These are phyloP conservation scores for Parapristionchus giblindavisi DNA, from an alignment of 2,888 invertebrate species.

Conservation along the genomic window DNA sequence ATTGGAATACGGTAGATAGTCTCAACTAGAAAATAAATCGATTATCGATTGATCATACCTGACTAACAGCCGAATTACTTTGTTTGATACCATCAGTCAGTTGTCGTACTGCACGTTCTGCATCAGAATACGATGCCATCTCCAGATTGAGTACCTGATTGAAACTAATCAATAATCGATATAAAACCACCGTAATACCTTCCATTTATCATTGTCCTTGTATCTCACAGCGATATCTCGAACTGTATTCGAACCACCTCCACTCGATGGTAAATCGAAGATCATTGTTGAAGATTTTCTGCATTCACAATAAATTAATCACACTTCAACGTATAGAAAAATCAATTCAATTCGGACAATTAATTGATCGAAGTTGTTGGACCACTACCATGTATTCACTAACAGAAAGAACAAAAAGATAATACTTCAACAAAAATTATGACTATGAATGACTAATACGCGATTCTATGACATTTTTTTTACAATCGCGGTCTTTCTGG, in stretches of 20 bases:
- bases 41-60: background rate
- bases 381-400: too few species aligned
- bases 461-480: too few species aligned
- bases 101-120: background rate
- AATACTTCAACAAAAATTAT: background rate
- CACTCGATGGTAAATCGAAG: conserved; percentile 3
- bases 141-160: conserved; percentile 25
- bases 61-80: conserved; percentile 21
- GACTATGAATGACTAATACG: background rate
- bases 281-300: conserved; percentile 9
- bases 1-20: background rate
- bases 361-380: too few species aligned
- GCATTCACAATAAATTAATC: background rate
- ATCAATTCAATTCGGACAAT: background rate
- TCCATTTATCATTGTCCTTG: conserved; percentile 34
- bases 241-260: background rate
- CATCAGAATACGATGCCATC: conserved; percentile 15
- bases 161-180: background rate
- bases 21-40: background rate
- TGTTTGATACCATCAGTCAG: conserved; percentile 29
- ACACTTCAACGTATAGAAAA: background rate
- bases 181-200: background rate
- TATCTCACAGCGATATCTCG: background rate
- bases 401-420: background rate
- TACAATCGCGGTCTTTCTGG: too few species aligned